Evolutionary conservation across 2,797 vertebrate genomes (phyloP), one percentile per base, ranked within the genome.

Genomic region (Lutjanus argentimaculatus): DNA sequence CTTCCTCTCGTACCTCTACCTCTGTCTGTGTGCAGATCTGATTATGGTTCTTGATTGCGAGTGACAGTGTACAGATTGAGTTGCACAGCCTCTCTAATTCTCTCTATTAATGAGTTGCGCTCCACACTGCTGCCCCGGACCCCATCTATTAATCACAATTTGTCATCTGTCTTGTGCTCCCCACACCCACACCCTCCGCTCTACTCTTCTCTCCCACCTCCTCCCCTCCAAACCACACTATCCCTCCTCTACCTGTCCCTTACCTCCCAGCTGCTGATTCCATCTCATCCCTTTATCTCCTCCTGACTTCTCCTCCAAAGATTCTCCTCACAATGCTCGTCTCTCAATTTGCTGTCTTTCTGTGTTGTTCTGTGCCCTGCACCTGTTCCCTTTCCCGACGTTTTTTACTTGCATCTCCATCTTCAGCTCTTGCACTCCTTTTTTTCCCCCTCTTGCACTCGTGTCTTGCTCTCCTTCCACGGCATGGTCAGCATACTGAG

Each of bases 101-200:
- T 93, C 90, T 95, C 93, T 93, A 95, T 95, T 95, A 95, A 95
- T 95, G 93, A 94, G 94, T 92, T 92, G 88, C 88, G 92, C 93
- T 93, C 90, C 92, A 93, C 91, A 93, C 91, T 94, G 93, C 92
- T 92, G 91, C 92, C 90, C 91, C 87, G 93, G 94, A 95, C 92
- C 93, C 93, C 91, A 93, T 94, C 94, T 94, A 95, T 95, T 95
- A 95, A 95, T 95, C 94, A 94, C 92, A 93, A 95, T 95, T 95
- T 95, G 94, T 95, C 94, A 94, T 90, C 92, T 91, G 90, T 90
- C 92, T 89, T 61, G 89, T 81, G 84, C 85, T 88, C 79, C 72
- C 85, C 82, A 70, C 75, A 68, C 70, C 69, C 67, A 17, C 66
- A 48, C 57, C 55, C 56, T 64, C 58, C 36, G 67, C 51, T 56